Conservation (phyloP, 2,888 invertebrate species). For the Nemurella pictetii region DNA sequence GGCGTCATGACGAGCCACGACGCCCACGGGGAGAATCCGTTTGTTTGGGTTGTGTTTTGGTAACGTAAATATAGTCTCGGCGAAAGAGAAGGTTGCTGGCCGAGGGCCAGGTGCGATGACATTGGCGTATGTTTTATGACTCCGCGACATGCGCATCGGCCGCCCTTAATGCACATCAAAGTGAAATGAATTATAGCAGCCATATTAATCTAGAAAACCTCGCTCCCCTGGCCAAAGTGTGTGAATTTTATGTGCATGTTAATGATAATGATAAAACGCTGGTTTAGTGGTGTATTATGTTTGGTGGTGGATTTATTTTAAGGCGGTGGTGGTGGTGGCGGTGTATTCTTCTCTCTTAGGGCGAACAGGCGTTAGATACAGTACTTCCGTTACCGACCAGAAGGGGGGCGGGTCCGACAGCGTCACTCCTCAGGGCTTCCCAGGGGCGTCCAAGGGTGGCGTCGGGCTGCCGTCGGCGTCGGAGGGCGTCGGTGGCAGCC, state of each 20-base stretch:
- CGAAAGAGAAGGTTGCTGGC: neutral
- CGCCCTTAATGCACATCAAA: neutral
- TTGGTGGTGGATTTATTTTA: neutral
- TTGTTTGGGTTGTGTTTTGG: neutral
- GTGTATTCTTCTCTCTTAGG: conserved; percentile 50
- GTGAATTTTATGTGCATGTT: neutral
- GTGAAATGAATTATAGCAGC: neutral
- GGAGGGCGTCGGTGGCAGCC: conserved; percentile 44
- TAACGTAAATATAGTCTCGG: neutral
- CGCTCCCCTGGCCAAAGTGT: neutral
- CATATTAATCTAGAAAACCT: neutral
- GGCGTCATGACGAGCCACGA: neutral
- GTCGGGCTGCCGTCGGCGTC: conserved; percentile 45
- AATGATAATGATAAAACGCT: neutral
- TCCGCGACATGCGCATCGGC: neutral
- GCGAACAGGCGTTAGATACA: conserved; percentile 56
- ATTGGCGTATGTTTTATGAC: neutral
- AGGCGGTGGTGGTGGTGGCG: neutral
- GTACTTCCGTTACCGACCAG: conserved; percentile 52
- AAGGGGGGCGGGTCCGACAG: conserved; percentile 47
- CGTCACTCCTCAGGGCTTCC: conserved; percentile 44
- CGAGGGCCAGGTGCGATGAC: neutral
- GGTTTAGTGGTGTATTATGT: neutral
- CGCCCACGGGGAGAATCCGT: neutral
- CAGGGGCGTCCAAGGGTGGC: conserved; percentile 44